A percentile compares a stretch with the other conserved stretches of the same genome.
Conservation (phyloP, 2,113 vertebrate species). For the Poeciliopsis prolifica region DNA sequence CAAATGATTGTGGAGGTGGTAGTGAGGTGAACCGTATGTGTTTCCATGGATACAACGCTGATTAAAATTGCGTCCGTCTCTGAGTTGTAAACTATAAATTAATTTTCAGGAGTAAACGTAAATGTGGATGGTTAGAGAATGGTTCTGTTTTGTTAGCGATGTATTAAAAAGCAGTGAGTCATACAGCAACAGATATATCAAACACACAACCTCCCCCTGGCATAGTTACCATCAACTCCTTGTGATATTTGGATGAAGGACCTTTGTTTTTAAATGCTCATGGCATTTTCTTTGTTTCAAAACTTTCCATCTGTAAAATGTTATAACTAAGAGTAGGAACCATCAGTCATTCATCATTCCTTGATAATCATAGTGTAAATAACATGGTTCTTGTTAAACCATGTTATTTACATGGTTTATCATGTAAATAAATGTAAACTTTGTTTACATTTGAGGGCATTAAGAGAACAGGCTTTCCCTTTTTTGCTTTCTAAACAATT, state of each 20-base stretch:
- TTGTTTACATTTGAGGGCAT: too few species aligned
- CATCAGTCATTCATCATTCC: background rate
- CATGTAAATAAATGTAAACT: background rate
- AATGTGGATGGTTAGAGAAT: background rate
- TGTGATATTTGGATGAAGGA: background rate
- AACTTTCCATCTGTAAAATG: too few species aligned
- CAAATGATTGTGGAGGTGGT: conserved; percentile 21
- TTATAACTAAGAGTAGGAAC: background rate
- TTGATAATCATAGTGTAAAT: background rate
- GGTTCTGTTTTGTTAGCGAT: background rate
- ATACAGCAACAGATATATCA: background rate
- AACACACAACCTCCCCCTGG: background rate
- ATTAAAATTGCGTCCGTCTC: background rate
- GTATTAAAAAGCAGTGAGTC: background rate
- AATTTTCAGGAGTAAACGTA: background rate
- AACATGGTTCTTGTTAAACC: too few species aligned
- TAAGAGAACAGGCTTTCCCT: too few species aligned
- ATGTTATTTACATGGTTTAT: too few species aligned
- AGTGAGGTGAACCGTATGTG: conserved; percentile 19
- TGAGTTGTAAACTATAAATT: background rate
- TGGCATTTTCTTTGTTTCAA: background rate
- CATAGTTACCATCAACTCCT: background rate
- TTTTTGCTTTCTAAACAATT: background rate
- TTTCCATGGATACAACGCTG: conserved; percentile 5
- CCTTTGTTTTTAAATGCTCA: background rate